These are phyloP conservation scores for Tyto alba DNA, from an alignment of 2,113 vertebrate genomes.

Conservation along the genomic window DNA sequence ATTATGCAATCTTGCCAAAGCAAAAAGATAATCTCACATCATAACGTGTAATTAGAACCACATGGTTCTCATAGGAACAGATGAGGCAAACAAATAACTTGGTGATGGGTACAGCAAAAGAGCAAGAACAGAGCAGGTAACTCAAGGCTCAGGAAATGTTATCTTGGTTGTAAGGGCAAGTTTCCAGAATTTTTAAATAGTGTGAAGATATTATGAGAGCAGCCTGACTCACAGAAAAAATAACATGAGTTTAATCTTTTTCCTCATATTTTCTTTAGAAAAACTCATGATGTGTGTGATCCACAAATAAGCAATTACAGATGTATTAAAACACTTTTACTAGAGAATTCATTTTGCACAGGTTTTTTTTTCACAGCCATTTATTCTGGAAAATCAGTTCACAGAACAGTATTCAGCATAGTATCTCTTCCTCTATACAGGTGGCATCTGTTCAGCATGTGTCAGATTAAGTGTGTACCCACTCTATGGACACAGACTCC, in stretches of 20 bases:
- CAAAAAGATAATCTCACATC: neutral
- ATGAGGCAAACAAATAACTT: constrained; percentile 18
- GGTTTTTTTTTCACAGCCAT: neutral
- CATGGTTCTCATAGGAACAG: constrained; percentile 38
- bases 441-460: neutral
- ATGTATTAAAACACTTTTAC: neutral
- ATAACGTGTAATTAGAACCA: constrained; percentile 28
- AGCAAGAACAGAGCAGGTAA: neutral
- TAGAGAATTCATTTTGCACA: neutral
- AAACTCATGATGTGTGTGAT: neutral
- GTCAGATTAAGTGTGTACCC: neutral
- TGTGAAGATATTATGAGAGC: neutral
- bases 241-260: neutral
- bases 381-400: neutral
- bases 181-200: neutral
- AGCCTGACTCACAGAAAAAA: neutral
- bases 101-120: neutral
- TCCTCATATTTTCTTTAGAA: neutral
- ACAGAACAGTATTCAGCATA: neutral
- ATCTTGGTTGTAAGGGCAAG: neutral
- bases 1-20: constrained; percentile 24
- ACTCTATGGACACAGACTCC: neutral
- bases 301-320: neutral
- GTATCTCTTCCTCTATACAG: neutral
- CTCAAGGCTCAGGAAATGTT: neutral